Percentiles rank a stretch among this genome's conserved stretches.
Evolutionary conservation across 1,140 invertebrate species (phyloP).

Genomic region (Sogatella furcifera): DNA sequence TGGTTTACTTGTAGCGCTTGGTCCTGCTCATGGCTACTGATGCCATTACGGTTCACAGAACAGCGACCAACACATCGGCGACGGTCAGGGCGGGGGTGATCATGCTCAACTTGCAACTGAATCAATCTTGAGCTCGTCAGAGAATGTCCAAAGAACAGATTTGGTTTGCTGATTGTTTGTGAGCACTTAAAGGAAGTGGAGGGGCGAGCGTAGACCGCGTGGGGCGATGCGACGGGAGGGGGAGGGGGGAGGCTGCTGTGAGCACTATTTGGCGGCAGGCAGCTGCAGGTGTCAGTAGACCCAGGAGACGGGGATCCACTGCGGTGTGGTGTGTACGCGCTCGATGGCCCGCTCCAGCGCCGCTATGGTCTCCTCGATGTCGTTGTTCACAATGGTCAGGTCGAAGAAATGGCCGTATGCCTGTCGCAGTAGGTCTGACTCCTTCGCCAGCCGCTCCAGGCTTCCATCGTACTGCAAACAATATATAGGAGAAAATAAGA

Average conservation of each 20-base stretch:
- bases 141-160: too few species aligned
- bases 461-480: conserved; percentile 83
- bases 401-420: conserved; percentile 98
- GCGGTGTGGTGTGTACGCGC: conserved; percentile 76
- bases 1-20: too few species aligned
- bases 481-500: conserved; percentile 8
- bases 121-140: too few species aligned
- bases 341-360: conserved; percentile 85
- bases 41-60: too few species aligned
- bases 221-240: neutral
- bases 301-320: conserved; percentile 93
- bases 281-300: conserved; percentile 65
- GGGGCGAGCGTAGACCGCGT: too few species aligned
- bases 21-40: too few species aligned
- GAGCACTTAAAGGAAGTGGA: too few species aligned
- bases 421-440: conserved; percentile 89
- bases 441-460: conserved; percentile 86
- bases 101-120: too few species aligned
- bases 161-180: too few species aligned
- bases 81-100: too few species aligned
- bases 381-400: conserved; percentile 96
- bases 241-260: neutral
- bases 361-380: conserved; percentile 96
- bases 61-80: too few species aligned
- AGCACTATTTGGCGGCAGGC: neutral